Percentiles rank a stretch among this genome's conserved stretches.
phyloP scores from a whole-genome alignment of 2,113 vertebrate species.

The Stercorarius parasiticus region DNA sequence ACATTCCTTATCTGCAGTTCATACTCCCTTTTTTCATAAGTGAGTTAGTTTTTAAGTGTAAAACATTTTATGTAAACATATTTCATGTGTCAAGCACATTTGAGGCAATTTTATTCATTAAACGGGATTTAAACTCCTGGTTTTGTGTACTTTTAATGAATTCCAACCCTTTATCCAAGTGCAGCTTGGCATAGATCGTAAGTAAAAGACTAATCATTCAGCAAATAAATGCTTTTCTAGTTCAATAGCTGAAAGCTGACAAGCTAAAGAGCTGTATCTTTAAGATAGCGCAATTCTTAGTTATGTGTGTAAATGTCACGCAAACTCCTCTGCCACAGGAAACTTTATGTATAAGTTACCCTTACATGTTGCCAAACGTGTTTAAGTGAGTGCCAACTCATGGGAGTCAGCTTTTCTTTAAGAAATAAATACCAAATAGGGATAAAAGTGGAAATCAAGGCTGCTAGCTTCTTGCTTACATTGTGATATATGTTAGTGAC shows the following conservation, averaged over 20 bases:
- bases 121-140: background rate
- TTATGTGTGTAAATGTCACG: background rate
- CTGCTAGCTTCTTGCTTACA: background rate
- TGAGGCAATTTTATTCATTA: background rate
- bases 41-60: background rate
- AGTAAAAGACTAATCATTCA: background rate
- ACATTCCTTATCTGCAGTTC: background rate
- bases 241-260: background rate
- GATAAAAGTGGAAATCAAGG: background rate
- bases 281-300: background rate
- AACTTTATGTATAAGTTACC: background rate
- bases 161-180: constrained; percentile 1
- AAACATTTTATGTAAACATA: background rate
- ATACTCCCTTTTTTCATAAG: background rate
- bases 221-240: background rate
- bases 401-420: background rate
- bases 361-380: background rate
- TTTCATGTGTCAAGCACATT: background rate
- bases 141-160: background rate
- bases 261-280: background rate
- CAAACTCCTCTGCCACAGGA: background rate
- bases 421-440: background rate
- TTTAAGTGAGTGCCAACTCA: background rate
- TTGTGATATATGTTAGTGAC: background rate
- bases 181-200: background rate